These are phyloP conservation scores for Entomobrya multifasciata DNA, from an alignment of 2,888 invertebrate species.

Conservation along the genomic window DNA sequence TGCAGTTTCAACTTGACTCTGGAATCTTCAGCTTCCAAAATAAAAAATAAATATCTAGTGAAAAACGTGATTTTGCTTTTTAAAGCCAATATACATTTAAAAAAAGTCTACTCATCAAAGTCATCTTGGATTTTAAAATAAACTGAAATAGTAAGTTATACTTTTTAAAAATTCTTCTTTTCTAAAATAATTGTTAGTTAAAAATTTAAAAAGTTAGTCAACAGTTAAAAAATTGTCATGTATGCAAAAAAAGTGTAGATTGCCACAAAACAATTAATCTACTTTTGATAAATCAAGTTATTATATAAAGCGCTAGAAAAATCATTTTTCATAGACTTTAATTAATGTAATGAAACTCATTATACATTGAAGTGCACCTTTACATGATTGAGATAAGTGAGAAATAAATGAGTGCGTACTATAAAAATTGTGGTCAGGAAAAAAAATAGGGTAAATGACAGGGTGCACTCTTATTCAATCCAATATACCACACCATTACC, in stretches of 20 bases:
- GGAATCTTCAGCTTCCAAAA: conserved; percentile 19
- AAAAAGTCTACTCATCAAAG: neutral
- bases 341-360: too few relatives aligned
- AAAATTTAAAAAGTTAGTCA: neutral
- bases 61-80: neutral
- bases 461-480: too few relatives aligned
- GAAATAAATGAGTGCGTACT: neutral
- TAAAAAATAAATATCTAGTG: neutral
- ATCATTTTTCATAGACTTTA: too few relatives aligned
- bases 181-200: neutral
- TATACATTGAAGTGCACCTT: neutral
- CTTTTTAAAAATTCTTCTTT: neutral
- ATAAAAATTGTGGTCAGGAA: too few relatives aligned
- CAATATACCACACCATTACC: too few relatives aligned
- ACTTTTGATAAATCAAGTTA: neutral
- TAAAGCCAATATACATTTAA: neutral
- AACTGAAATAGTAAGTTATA: too few relatives aligned
- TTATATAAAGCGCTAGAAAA: too few relatives aligned
- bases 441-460: conserved; percentile 4
- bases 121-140: neutral
- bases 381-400: neutral
- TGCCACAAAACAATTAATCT: neutral
- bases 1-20: conserved; percentile 31
- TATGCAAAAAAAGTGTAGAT: neutral
- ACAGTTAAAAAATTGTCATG: neutral